These are phyloP conservation scores for Diachrysia chrysitis DNA, from an alignment of 2,888 invertebrate species.

Conservation along the genomic window DNA sequence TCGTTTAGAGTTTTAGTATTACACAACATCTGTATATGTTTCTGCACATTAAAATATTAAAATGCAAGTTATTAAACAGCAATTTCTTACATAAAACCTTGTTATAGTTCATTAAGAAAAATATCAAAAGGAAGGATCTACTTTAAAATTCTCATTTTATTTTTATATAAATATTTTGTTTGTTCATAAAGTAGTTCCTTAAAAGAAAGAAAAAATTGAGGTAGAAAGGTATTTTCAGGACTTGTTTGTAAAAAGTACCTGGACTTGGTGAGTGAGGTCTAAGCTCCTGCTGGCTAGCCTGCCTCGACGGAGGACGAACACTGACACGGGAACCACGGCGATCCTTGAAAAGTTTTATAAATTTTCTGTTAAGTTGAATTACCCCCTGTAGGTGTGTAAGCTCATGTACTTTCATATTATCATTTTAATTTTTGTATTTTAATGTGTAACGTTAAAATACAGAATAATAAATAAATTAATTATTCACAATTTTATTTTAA, in stretches of 20 bases:
- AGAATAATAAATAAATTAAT: too few relatives aligned
- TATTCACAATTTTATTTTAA: too few relatives aligned
- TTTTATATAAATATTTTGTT: not conserved
- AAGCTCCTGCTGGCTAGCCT: slow-evolving; percentile 95
- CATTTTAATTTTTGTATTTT: too few relatives aligned
- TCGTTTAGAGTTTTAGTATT: too few relatives aligned
- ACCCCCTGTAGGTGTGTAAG: too few relatives aligned
- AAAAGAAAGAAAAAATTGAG: slow-evolving; percentile 8
- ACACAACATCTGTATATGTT: too few relatives aligned
- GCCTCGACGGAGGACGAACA: slow-evolving; percentile 94
- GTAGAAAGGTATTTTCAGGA: slow-evolving; percentile 19
- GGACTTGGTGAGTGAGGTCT: slow-evolving; percentile 94
- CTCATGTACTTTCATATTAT: too few relatives aligned
- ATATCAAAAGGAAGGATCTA: slow-evolving; percentile 17
- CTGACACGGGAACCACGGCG: slow-evolving; percentile 94
- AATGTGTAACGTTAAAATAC: too few relatives aligned
- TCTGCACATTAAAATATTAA: not conserved
- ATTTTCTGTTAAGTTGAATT: too few relatives aligned
- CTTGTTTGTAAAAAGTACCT: slow-evolving; percentile 82
- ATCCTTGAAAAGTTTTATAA: too few relatives aligned
- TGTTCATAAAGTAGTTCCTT: slow-evolving; percentile 33
- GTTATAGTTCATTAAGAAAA: not conserved
- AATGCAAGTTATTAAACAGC: not conserved
- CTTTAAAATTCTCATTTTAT: slow-evolving; percentile 2
- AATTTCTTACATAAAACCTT: not conserved